Evolutionary conservation across 2,797 vertebrate genomes (phyloP), one percentile per base, ranked within the genome.

Genomic region (Iguana delicatissima): DNA sequence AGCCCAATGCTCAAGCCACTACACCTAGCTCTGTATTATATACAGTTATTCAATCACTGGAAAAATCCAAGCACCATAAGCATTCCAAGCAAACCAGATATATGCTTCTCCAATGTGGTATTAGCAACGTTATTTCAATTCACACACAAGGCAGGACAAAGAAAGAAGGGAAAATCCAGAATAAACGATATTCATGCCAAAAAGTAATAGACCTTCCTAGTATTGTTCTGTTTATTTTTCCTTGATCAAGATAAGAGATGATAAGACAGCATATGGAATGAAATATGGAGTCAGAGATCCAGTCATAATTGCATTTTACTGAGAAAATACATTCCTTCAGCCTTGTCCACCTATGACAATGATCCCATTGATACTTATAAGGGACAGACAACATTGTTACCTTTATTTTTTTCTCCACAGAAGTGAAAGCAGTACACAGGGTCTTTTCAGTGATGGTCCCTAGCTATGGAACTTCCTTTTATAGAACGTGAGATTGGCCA

Each of bases 21-120:
- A 46, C 42, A 46, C 42, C 42, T 3, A 46, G 42, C 42, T 46
- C 42, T 46, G 84, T 32, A 20, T 72, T 35, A 35, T 22, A 55
- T 35, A n/a, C 35, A 55, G 26, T 35, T 46, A 4, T 20, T 26
- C 50, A n/a, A 73, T 6, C 29, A 50, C 9, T 73, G 29, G 67
- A 42, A 83, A 59, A 90, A 59, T 80, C 67, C 69, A 89, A 59
- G 13, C 79, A 35, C 92, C 74, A 88, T 0, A 62, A 12, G 18
- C 24, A 26, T 67, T 50, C 4, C 8, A 46, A 46, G 42, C 2
- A 46, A 46, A 46, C 42, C 42, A 46, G 42, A 35, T n/a, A 2
- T 55, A 55, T 55, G 85, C 9, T 76, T 89, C 46, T 87, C 42
- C 18, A n/a, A 87, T 76, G 89, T 89, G 74, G 85, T 59, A 92